Percentiles rank a stretch among this genome's conserved stretches.
These are phyloP conservation scores for Sphinx pinastri DNA, from an alignment of 2,888 invertebrate species.

Conservation along the genomic window DNA sequence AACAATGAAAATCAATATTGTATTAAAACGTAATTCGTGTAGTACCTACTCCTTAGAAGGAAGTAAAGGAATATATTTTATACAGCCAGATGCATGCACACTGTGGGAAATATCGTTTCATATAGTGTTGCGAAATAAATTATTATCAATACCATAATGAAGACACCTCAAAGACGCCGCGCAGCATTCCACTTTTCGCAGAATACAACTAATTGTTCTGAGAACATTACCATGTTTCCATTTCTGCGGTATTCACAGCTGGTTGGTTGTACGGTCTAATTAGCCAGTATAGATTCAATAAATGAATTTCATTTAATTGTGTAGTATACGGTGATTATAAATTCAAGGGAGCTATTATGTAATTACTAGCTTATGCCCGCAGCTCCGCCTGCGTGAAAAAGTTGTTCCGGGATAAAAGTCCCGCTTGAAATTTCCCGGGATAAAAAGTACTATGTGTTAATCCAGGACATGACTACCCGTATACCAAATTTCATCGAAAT, in stretches of 20 bases:
- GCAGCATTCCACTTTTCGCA: slow-evolving; percentile 23
- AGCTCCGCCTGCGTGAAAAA: no score
- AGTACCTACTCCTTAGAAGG: not conserved
- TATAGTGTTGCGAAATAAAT: slow-evolving; percentile 26
- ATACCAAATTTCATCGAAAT: no score
- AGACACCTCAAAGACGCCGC: slow-evolving; percentile 25
- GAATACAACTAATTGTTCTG: slow-evolving; percentile 25
- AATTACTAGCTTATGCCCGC: no score
- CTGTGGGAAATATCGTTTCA: slow-evolving; percentile 27
- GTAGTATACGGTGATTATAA: not conserved
- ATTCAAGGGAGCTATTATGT: no score
- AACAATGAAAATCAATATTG: no score
- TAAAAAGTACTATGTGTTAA: no score
- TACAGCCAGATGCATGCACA: not conserved
- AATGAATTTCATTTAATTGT: not conserved
- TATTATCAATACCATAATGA: slow-evolving; percentile 29
- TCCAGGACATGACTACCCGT: no score
- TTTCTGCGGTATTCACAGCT: slow-evolving; percentile 4
- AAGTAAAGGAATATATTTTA: not conserved
- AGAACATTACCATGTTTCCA: not conserved
- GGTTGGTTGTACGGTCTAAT: not conserved
- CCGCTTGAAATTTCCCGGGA: no score
- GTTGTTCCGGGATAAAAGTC: no score
- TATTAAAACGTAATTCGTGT: no score
- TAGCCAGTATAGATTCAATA: not conserved